Evolutionary conservation across 1,140 invertebrate genomes (phyloP).

Genomic region (Caenorhabditis remanei): DNA sequence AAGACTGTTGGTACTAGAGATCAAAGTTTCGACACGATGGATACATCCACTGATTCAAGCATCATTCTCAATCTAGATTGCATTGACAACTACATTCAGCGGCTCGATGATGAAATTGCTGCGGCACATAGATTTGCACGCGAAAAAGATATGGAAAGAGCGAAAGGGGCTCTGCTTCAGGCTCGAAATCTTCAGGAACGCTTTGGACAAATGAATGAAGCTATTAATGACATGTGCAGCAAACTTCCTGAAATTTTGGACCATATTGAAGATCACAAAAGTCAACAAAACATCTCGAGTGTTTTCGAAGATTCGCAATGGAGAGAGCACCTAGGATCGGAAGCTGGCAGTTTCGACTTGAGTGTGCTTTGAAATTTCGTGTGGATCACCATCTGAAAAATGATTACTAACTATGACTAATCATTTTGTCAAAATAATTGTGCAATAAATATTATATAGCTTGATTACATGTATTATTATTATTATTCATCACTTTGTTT

Average conservation of each 20-base stretch:
- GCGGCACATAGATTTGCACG: neutral
- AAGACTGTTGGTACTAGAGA: neutral
- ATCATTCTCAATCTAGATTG: neutral
- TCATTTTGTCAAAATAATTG: neutral
- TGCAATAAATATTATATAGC: neutral
- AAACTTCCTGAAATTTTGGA: neutral
- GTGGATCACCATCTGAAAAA: neutral
- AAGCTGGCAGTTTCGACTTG: neutral
- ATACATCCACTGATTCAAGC: neutral
- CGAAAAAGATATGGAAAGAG: neutral
- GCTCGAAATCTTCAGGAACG: neutral
- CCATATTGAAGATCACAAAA: neutral
- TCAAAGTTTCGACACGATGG: neutral
- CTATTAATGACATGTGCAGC: neutral
- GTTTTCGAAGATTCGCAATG: constrained; percentile 9
- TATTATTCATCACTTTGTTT: neutral
- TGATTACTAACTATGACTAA: neutral
- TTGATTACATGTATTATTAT: neutral
- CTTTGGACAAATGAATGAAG: constrained; percentile 9
- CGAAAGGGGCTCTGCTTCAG: neutral
- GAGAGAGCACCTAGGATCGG: neutral
- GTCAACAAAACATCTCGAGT: neutral
- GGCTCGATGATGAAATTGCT: neutral
- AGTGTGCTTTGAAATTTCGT: neutral
- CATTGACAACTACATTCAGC: constrained; percentile 15